Base-by-base conservation (phyloP, 2,113 vertebrate species). In the Sphaerodactylus townsendi region DNA sequence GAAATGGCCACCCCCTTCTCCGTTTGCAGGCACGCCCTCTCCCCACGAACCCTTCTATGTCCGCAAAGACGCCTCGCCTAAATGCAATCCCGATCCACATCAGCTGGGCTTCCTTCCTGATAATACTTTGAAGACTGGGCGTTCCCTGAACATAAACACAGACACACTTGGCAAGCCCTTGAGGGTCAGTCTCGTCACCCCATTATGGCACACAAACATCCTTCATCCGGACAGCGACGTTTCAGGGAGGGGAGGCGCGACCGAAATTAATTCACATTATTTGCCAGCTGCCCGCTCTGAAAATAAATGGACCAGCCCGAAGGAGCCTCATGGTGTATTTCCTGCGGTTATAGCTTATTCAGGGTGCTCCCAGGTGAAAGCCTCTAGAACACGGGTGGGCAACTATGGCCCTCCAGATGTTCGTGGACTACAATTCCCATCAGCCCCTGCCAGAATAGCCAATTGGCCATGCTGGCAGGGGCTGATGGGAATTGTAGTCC, bases 191-290 rank as follows among this genome's bases (percentile, higher is more conserved):
- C 85, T 0, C 86, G 93, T 90, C 92, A 89, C 89, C 37, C 30
- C 19, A 50, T n/a, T 88, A 94, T 93, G 95, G 94, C 95, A 95
- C 90, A 0, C 37, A 71, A 6, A 69, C 50, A 69, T 86, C 90
- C 85, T 71, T 86, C 75, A n/a, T 53, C 3, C 0, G 0, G 44
- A 72, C 50, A 89, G 88, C 83, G 82, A 83, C 21, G 0, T 59
- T 11, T 39, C 14, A 85, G 74, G 30, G 44, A 85, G 56, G 4
- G 50, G 3, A 93, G 90, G 80, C 28, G 74, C 79, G 83, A 91
- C 88, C 89, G 91, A 76, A 89, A 80, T 91, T 92, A 88, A 80
- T 91, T 93, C 91, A 92, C 88, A 89, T 89, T 88, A 82, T 91
- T 87, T 92, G 71, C 75, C 76, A 78, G 81, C 87, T 72, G 87